Evolutionary conservation across 2,113 vertebrate species (phyloP).

Genomic region (Hippocampus barbouri): DNA sequence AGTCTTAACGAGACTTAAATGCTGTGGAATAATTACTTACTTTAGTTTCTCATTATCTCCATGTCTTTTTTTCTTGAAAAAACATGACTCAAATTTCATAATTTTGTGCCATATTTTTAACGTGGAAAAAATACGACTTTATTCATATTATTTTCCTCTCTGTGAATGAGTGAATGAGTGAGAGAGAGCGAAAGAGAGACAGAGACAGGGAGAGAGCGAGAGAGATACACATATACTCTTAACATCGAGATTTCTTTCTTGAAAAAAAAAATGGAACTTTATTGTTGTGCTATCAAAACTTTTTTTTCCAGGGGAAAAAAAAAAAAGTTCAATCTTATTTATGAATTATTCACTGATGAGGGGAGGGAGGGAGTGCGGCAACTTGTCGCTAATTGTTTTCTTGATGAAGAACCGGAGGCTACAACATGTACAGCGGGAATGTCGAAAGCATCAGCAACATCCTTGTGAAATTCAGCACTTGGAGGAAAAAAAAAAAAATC

Average conservation of each 20-base stretch:
- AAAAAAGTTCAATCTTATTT: not conserved
- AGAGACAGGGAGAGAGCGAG: no score
- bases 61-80: no score
- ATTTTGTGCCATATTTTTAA: no score
- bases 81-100: no score
- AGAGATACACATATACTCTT: not conserved
- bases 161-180: no score
- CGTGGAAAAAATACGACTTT: no score
- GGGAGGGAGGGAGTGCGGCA: not conserved
- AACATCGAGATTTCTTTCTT: not conserved
- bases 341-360: not conserved
- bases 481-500: conserved; percentile 7
- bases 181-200: no score
- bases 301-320: conserved; percentile 43
- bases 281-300: not conserved
- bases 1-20: no score
- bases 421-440: conserved; percentile 22
- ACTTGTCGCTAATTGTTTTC: not conserved
- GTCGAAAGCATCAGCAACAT: conserved; percentile 21
- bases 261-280: not conserved
- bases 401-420: conserved; percentile 41
- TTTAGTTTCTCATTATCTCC: no score
- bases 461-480: conserved; percentile 4
- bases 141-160: no score
- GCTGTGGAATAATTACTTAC: no score